phyloP scores from a whole-genome alignment of 2,888 invertebrate species.

The Hypomecis punctinalis region DNA sequence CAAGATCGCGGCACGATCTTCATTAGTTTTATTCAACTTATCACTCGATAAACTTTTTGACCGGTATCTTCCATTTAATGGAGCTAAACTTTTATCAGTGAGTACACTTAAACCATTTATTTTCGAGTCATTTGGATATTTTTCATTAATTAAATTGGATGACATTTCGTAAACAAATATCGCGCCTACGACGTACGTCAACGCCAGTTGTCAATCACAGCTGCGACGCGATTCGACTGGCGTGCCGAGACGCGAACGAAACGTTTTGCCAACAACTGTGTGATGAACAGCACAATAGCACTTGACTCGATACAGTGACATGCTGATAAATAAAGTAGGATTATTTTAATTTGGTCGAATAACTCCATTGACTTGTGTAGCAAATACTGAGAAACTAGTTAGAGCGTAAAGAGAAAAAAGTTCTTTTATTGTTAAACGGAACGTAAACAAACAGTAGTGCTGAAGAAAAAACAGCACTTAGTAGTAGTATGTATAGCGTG shows the following conservation, averaged over 20 bases:
- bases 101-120: conserved; percentile 74
- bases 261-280: conserved; percentile 64
- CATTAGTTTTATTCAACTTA: conserved; percentile 77
- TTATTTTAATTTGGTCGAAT: conserved; percentile 52
- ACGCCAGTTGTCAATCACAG: conserved; percentile 69
- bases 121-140: conserved; percentile 72
- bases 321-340: conserved; percentile 44
- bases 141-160: conserved; percentile 73
- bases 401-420: conserved; percentile 45
- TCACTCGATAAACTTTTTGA: conserved; percentile 82
- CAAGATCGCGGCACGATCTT: conserved; percentile 77
- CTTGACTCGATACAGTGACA: conserved; percentile 59
- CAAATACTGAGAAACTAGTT: conserved; percentile 2
- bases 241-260: conserved; percentile 59
- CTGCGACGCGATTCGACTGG: conserved; percentile 69
- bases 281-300: conserved; percentile 68
- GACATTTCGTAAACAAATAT: conserved; percentile 72
- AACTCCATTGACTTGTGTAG: conserved; percentile 31
- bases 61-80: conserved; percentile 71
- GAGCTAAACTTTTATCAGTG: conserved; percentile 71
- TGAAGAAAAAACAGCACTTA: no score
- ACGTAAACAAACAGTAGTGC: conserved; percentile 38
- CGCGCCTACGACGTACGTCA: conserved; percentile 67
- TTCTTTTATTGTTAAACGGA: conserved; percentile 59
- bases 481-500: no score